Evolutionary conservation across 2,888 invertebrate species (phyloP), one percentile per base, ranked within the genome.

Genomic region (Volucella zonaria): DNA sequence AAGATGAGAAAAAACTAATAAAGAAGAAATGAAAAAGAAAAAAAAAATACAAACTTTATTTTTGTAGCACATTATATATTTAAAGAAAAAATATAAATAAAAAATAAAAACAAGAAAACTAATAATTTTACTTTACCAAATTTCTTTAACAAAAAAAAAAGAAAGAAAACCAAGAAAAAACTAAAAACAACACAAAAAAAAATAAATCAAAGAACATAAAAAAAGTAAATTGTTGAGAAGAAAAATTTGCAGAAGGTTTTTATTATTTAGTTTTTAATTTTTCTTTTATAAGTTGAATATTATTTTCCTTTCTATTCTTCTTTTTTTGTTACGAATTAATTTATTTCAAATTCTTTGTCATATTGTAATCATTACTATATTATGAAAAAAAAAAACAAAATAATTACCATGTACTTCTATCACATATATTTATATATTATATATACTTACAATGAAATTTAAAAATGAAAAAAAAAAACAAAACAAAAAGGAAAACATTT

Each of bases 11-110:
- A 8, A 58, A 73, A 59, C 3, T 54, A 52, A 40, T 10, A 49
- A 52, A 14, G 42, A 70, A 70, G 31, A 40, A 70, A 54, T 38
- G 71, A 49, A 15, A 66, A 58, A 66, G 9, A 61, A 18, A 66
- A 56, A 66, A 56, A 62, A 73, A 40, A 73, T 54, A 42, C 40
- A 51, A 71, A 85, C 74, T 85, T 85, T 85, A 85, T 85, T 85
- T 85, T 85, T 85, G 85, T 85, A 85, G 85, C 85, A 85, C 85
- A 85, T 85, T 85, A 81, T 81, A 81, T 85, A 77, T 70, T 54
- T 59, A 74, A 38, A 73, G 45, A 47, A 71, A 40, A 38, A 67
- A 67, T 67, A 38, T 1, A 43, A 14, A 42, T 8, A 49, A 47
- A 61, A 47, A 49, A 23, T 15, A 45, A 23, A 45, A 82, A 51